These are phyloP conservation scores for Trichonephila clavipes DNA, from an alignment of 1,140 invertebrate species.

Conservation along the genomic window DNA sequence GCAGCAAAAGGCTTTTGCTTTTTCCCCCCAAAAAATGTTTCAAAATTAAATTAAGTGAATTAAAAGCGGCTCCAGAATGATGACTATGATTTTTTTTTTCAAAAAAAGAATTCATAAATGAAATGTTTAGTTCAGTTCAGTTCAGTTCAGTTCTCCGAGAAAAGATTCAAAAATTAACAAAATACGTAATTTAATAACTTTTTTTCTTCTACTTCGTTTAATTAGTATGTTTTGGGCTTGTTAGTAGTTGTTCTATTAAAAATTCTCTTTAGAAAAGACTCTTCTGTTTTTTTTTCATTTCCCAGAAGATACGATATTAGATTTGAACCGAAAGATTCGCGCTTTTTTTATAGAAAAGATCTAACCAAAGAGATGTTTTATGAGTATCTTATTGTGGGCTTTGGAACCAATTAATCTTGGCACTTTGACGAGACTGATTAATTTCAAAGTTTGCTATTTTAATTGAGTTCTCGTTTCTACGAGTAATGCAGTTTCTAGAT, in stretches of 20 bases:
- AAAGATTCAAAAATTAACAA: conserved; percentile 22
- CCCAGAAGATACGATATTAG: background rate
- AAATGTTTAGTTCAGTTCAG: background rate
- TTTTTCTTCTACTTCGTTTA: background rate
- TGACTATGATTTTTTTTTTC: background rate
- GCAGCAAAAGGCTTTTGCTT: background rate
- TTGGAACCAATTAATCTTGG: conserved; percentile 31
- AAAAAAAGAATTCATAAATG: conserved; percentile 31
- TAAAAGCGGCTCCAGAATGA: background rate
- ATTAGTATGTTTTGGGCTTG: conserved; percentile 32
- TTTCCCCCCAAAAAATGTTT: conserved; percentile 2
- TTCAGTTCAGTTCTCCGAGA: background rate
- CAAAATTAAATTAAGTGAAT: conserved; percentile 41
- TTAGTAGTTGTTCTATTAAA: conserved; percentile 1
- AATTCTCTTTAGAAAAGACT: background rate
- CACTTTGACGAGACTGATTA: conserved; percentile 42
- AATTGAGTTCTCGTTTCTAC: background rate
- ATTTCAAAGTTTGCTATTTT: conserved; percentile 20
- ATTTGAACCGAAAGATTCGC: background rate
- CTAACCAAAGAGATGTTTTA: conserved; percentile 6
- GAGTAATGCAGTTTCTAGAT: background rate
- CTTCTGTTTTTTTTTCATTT: background rate
- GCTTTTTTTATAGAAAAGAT: background rate
- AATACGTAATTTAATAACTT: conserved; percentile 34
- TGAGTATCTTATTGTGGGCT: background rate